phyloP scores from a whole-genome alignment of 1,140 invertebrate genomes.

The Penaeus chinensis region DNA sequence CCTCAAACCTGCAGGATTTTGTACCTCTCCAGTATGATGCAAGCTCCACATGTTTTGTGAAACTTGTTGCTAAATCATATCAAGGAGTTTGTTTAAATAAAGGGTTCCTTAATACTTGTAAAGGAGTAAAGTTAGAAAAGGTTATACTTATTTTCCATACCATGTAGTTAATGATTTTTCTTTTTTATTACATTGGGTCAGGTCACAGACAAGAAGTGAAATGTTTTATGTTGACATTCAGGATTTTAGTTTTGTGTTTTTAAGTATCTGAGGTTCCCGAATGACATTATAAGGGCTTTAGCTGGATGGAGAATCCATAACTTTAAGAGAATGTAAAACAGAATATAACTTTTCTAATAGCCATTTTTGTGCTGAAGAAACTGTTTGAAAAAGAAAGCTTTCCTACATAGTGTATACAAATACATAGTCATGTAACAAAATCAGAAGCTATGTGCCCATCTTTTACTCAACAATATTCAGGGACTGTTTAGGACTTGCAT shows the following conservation, averaged over 20 bases:
- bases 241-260: neutral
- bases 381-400: slow-evolving; percentile 24
- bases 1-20: slow-evolving; percentile 29
- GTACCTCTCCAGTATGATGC: slow-evolving; percentile 17
- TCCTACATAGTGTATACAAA: slow-evolving; percentile 19
- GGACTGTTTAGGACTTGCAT: slow-evolving; percentile 31
- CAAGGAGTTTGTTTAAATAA: slow-evolving; percentile 21
- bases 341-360: slow-evolving; percentile 34
- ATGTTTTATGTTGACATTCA: neutral
- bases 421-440: slow-evolving; percentile 14
- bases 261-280: neutral
- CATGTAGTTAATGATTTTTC: neutral
- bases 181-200: neutral
- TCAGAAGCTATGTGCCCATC: slow-evolving; percentile 18
- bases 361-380: slow-evolving; percentile 46
- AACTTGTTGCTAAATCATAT: slow-evolving; percentile 35
- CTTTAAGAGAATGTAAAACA: slow-evolving; percentile 16
- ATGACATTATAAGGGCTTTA: slow-evolving; percentile 28
- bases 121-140: neutral
- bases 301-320: slow-evolving; percentile 20
- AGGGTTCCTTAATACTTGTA: slow-evolving; percentile 28
- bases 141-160: neutral
- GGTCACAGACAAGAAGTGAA: neutral
- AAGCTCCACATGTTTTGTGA: slow-evolving; percentile 14
- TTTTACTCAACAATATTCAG: slow-evolving; percentile 28